Conservation (phyloP, 1,140 invertebrate genomes). For the Sarcophaga bullata region DNA sequence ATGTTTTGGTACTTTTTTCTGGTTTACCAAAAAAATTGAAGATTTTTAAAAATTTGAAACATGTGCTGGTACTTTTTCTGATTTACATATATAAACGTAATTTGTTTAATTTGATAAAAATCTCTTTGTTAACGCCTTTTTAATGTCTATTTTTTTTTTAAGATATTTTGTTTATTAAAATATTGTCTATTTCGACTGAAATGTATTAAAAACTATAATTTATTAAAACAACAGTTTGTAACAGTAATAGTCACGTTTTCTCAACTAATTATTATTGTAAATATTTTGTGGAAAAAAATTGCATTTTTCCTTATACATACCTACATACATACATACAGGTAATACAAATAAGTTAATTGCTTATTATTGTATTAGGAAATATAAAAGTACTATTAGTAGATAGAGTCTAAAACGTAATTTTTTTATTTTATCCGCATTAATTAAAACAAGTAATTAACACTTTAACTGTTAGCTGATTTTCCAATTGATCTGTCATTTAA, state of each 20-base stretch:
- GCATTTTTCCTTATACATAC: too few relatives aligned
- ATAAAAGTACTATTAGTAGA: not conserved
- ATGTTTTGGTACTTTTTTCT: not conserved
- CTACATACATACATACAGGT: not conserved
- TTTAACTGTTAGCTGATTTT: not conserved
- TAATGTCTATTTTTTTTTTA: too few relatives aligned
- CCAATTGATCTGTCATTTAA: not conserved
- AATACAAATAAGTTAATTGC: not conserved
- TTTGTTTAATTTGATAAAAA: not conserved
- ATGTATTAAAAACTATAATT: not conserved
- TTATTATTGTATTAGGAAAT: not conserved
- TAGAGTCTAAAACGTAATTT: not conserved
- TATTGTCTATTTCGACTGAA: not conserved
- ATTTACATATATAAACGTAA: not conserved
- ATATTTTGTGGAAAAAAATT: not conserved
- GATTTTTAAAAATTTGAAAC: not conserved
- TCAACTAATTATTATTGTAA: not conserved
- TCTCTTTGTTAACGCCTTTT: too few relatives aligned
- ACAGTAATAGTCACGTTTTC: not conserved
- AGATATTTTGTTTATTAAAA: too few relatives aligned
- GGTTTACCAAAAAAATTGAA: not conserved
- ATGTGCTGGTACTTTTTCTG: not conserved
- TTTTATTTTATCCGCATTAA: not conserved
- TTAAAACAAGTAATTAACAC: constrained; percentile 1
- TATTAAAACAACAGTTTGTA: not conserved